Percentiles rank a stretch among this genome's conserved stretches.
phyloP scores from a whole-genome alignment of 2,113 vertebrate genomes.

The Pygoscelis adeliae region DNA sequence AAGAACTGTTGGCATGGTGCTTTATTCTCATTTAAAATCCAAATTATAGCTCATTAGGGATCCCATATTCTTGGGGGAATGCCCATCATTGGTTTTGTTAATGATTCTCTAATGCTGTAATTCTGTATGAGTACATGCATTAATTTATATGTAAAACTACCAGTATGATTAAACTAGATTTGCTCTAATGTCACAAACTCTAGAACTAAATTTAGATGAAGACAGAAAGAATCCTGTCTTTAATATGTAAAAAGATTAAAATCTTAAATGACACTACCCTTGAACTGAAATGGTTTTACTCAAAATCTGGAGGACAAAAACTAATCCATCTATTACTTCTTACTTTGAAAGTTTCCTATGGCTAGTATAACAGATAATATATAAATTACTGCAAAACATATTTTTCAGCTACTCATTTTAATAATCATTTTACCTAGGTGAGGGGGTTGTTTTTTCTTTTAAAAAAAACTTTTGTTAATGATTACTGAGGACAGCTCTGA shows the following conservation, averaged over 20 bases:
- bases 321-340: neutral
- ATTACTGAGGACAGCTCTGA: neutral
- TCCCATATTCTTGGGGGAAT: conserved; percentile 23
- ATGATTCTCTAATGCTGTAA: conserved; percentile 30
- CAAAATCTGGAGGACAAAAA: neutral
- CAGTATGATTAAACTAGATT: neutral
- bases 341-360: neutral
- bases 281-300: neutral
- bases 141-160: conserved; percentile 50
- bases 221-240: neutral
- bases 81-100: conserved; percentile 44
- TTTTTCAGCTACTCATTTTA: neutral
- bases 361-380: neutral
- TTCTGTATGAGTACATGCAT: conserved; percentile 14
- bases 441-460: neutral
- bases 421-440: neutral
- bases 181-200: neutral
- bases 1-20: neutral
- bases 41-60: conserved; percentile 21
- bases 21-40: conserved; percentile 51
- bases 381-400: neutral
- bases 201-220: conserved; percentile 16
- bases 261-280: neutral
- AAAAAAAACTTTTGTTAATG: neutral
- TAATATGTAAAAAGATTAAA: neutral